Percentiles rank a stretch among this genome's conserved stretches.
Conservation (phyloP, 1,140 invertebrate species). For the Patella vulgata region DNA sequence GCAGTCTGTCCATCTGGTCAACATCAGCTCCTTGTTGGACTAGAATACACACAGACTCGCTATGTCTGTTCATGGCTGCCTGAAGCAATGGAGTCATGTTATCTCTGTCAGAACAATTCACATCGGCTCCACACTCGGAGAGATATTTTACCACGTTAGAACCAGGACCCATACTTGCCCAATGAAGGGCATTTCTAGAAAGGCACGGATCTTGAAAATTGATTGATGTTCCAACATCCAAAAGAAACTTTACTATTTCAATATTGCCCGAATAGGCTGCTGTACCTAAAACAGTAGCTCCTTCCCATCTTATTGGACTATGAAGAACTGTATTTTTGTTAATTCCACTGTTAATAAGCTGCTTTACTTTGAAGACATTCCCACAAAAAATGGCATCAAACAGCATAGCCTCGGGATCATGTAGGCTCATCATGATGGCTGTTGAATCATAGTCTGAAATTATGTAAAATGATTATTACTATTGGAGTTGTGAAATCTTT, state of each 20-base stretch:
- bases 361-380: constrained; percentile 39
- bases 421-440: constrained; percentile 11
- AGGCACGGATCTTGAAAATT: constrained; percentile 42
- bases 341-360: constrained; percentile 41
- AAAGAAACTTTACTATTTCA: constrained; percentile 41
- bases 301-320: constrained; percentile 37
- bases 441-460: constrained; percentile 3
- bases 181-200: constrained; percentile 46
- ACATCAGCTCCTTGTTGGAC: constrained; percentile 45
- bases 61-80: constrained; percentile 38
- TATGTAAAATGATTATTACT: not conserved
- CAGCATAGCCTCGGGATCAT: constrained; percentile 32
- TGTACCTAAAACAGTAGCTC: constrained; percentile 40
- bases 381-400: constrained; percentile 44
- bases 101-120: constrained; percentile 50
- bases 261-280: constrained; percentile 44
- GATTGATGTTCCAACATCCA: constrained; percentile 34
- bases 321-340: constrained; percentile 42
- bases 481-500: not conserved
- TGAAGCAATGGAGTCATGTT: constrained; percentile 49
- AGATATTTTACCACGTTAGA: constrained; percentile 31
- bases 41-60: constrained; percentile 33
- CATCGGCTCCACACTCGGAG: constrained; percentile 28
- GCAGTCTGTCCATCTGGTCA: constrained; percentile 35
- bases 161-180: constrained; percentile 44